Percentiles rank a stretch among this genome's conserved stretches.
Evolutionary conservation across 2,113 vertebrate species (phyloP).

Genomic region (Syngnathus typhle): DNA sequence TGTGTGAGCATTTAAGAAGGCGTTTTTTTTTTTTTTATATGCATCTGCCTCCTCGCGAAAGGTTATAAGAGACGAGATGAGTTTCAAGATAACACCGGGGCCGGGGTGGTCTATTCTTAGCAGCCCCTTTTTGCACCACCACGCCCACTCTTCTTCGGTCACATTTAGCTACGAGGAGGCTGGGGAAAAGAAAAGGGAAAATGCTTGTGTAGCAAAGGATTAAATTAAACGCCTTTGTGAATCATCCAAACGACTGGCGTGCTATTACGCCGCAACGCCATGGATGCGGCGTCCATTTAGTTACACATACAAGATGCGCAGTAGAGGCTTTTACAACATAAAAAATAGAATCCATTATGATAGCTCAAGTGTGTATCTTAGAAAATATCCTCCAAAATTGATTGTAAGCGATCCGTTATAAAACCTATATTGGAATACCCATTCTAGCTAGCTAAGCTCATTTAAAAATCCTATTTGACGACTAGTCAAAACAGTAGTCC

Average conservation of each 20-base stretch:
- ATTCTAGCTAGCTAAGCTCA: neutral
- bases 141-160: conserved; percentile 47
- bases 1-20: neutral
- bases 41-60: conserved; percentile 13
- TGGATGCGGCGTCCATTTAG: neutral
- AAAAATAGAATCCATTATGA: no score
- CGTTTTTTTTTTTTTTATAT: neutral
- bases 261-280: neutral
- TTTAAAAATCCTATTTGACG: neutral
- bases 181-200: conserved; percentile 1
- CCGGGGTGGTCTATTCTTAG: conserved; percentile 48
- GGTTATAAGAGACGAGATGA: conserved; percentile 30
- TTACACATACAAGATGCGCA: neutral
- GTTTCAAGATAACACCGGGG: conserved; percentile 34
- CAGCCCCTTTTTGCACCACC: conserved; percentile 25
- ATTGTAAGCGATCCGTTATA: neutral
- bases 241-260: neutral
- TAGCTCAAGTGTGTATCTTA: neutral
- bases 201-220: neutral
- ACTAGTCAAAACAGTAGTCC: neutral
- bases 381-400: neutral
- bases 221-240: neutral
- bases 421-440: neutral
- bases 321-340: neutral
- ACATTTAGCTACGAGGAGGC: conserved; percentile 9